Conservation (phyloP, 2,797 vertebrate genomes). For the Microctenopoma lineatum region DNA sequence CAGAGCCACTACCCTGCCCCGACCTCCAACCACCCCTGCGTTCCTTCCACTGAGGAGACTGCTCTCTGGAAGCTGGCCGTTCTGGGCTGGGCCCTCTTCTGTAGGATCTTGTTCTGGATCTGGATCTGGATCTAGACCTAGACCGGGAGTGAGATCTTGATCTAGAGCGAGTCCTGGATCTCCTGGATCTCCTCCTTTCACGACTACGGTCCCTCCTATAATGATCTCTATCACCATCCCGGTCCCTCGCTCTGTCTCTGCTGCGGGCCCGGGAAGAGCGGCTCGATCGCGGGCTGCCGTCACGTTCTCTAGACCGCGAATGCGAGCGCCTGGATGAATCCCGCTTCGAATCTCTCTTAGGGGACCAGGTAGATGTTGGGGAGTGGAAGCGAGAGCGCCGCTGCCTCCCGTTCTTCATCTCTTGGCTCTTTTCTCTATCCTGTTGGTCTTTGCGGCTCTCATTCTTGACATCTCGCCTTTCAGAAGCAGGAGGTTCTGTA, state of each 20-base stretch:
- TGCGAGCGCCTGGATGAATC: constrained; percentile 85
- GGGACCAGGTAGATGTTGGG: constrained; percentile 93
- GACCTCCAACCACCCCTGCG: constrained; percentile 87
- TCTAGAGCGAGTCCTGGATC: constrained; percentile 88
- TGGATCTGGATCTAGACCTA: constrained; percentile 86
- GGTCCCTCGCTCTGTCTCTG: constrained; percentile 78
- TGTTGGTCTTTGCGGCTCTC: constrained; percentile 63
- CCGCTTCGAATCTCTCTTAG: constrained; percentile 80
- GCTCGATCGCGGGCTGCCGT: constrained; percentile 71
- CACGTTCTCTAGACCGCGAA: constrained; percentile 78
- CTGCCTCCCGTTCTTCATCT: constrained; percentile 85
- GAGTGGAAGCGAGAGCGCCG: constrained; percentile 96
- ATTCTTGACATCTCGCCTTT: constrained; percentile 54
- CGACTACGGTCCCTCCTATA: constrained; percentile 77
- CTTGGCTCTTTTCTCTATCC: constrained; percentile 71
- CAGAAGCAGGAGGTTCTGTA: constrained; percentile 45
- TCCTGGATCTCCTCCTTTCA: constrained; percentile 82
- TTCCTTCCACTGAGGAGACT: constrained; percentile 90
- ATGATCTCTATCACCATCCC: constrained; percentile 81
- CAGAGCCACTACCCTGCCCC: constrained; percentile 74
- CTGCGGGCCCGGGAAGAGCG: constrained; percentile 86
- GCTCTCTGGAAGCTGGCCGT: constrained; percentile 75
- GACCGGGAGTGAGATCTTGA: constrained; percentile 79
- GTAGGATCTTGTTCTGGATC: constrained; percentile 84
- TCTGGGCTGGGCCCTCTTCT: constrained; percentile 70